phyloP scores from a whole-genome alignment of 2,797 vertebrate species.

The Toxotes lorentzi region DNA sequence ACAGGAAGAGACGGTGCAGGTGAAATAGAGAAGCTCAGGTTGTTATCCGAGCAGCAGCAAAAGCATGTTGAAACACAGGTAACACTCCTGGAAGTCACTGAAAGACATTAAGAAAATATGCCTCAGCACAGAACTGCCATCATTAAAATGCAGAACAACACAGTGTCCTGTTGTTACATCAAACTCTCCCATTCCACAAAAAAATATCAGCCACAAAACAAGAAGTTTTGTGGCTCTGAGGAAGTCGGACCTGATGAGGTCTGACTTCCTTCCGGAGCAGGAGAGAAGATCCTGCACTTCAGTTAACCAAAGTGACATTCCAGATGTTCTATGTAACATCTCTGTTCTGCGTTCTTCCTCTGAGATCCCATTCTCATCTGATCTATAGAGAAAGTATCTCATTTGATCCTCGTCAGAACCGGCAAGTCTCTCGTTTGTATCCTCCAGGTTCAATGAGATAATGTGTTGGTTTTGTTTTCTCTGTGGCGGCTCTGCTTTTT shows the following conservation, averaged over 20 bases:
- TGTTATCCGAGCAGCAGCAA: neutral
- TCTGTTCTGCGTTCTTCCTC: neutral
- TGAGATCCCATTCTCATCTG: too few relatives aligned
- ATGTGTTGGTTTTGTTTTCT: neutral
- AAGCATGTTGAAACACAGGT: slow-evolving; percentile 24
- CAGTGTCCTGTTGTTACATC: too few relatives aligned
- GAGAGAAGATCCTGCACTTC: neutral
- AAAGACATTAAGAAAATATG: neutral
- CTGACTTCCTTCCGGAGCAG: neutral
- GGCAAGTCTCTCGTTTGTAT: neutral
- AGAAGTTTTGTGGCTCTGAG: neutral
- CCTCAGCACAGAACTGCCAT: neutral
- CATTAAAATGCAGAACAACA: neutral
- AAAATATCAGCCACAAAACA: neutral
- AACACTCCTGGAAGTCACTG: neutral
- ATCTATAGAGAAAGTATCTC: too few relatives aligned
- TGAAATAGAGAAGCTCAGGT: neutral
- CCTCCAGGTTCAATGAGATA: neutral
- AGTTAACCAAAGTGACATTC: neutral
- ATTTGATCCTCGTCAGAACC: too few relatives aligned
- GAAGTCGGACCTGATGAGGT: neutral
- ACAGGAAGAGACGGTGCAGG: neutral
- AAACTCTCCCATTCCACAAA: neutral
- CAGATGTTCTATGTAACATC: neutral
- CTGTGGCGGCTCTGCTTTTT: neutral